These are phyloP conservation scores for Oryzias melastigma DNA, from an alignment of 2,113 vertebrate species.

Conservation along the genomic window DNA sequence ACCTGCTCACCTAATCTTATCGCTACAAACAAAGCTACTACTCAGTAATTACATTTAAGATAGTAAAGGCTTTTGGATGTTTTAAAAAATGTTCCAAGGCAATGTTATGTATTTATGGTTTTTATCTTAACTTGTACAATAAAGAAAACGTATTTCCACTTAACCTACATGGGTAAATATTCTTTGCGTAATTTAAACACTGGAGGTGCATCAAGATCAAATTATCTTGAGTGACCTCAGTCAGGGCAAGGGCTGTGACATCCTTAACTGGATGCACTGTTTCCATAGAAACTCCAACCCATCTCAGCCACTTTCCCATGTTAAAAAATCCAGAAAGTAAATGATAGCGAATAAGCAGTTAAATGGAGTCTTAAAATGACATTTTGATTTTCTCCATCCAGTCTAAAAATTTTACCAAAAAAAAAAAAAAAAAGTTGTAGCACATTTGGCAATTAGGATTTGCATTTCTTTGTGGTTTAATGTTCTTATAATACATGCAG, in stretches of 20 bases:
- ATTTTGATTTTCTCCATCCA: background rate
- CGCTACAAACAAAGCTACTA: background rate
- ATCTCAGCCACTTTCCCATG: slow-evolving; percentile 27
- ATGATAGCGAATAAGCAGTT: slow-evolving; percentile 6
- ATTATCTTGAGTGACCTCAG: slow-evolving; percentile 47
- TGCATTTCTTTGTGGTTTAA: too few species aligned
- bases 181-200: slow-evolving; percentile 4
- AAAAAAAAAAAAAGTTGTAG: background rate
- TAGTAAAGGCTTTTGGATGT: background rate
- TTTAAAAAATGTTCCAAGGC: background rate
- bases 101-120: too few species aligned
- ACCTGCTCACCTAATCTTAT: slow-evolving; percentile 3
- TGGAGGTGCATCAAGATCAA: slow-evolving; percentile 30
- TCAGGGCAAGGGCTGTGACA: slow-evolving; percentile 38
- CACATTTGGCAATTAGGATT: background rate
- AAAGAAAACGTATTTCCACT: background rate
- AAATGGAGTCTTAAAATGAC: background rate
- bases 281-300: slow-evolving; percentile 61
- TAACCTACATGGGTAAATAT: background rate
- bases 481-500: background rate
- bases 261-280: slow-evolving; percentile 38
- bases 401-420: slow-evolving; percentile 9
- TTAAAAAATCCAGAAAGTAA: slow-evolving; percentile 34
- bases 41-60: background rate
- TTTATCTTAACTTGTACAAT: background rate